Base-by-base conservation (phyloP, 2,888 invertebrate species). In the Zonitis immaculata region DNA sequence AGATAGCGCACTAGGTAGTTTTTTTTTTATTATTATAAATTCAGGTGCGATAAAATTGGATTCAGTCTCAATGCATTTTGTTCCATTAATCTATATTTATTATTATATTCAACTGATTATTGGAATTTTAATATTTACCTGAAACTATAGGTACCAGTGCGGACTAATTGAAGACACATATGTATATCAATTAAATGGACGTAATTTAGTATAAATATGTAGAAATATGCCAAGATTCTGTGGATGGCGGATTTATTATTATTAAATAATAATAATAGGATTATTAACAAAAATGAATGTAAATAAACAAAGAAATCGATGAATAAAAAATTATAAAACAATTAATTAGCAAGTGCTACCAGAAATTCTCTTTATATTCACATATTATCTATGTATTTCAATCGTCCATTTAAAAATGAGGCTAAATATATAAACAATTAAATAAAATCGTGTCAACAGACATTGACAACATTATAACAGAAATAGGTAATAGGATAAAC, bases 381-480 rank as follows among this genome's bases (percentile, higher is more conserved):
- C 73, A 74, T 66, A 64, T 63, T 69, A 71, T 71, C 71, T 67
- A 63, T 67, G 67, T 73, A 74, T 71, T 73, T 69, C n/a, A n/a
- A n/a, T n/a, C 73, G 73, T 75, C 73, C 73, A 74, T 74, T 71
- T 68, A 68, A 69, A 65, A 67, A 63, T 66, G 62, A 68, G 70
- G 66, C 67, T 63, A 62, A 65, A 61, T 56, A 58, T 64, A 66
- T 67, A 69, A 68, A 68, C 60, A 68, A 68, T 70, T 70, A 71
- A 69, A 67, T 68, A 69, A 69, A 64, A 66, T 64, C 57, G 64
- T 66, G 68, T 66, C 66, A 69, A 67, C 66, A 64, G 59, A 64
- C 63, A 64, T 59, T 61, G 56, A 62, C 58, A 52, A 56, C 35
- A 59, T 57, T 35, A 39, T 52, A 46, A 56, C 50, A 51, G 47